Evolutionary conservation across 2,113 vertebrate genomes (phyloP).

Genomic region (Grus americana): DNA sequence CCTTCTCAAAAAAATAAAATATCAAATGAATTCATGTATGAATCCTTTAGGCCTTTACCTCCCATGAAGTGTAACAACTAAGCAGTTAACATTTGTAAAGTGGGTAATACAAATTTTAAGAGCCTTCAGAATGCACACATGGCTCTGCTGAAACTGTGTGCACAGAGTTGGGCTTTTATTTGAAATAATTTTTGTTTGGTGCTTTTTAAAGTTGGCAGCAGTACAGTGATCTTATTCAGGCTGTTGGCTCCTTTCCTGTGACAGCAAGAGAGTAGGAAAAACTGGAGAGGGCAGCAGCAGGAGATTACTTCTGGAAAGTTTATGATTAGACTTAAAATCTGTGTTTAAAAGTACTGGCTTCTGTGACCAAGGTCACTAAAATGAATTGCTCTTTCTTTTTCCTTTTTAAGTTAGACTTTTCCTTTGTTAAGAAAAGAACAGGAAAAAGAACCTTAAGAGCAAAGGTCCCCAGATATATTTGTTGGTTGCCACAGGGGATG

Average conservation of each 20-base stretch:
- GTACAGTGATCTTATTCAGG: background rate
- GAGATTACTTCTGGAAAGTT: background rate
- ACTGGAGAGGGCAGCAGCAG: background rate
- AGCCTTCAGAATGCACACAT: background rate
- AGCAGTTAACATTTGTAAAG: background rate
- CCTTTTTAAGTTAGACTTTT: background rate
- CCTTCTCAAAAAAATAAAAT: background rate
- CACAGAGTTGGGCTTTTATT: background rate
- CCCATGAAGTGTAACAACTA: background rate
- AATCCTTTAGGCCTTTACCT: background rate
- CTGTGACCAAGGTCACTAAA: background rate
- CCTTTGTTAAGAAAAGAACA: background rate
- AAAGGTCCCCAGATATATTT: background rate
- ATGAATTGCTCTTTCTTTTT: background rate
- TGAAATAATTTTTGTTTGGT: background rate
- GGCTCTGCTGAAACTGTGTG: background rate
- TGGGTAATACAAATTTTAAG: background rate
- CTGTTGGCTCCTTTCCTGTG: background rate
- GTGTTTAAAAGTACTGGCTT: background rate
- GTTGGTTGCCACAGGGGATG: background rate
- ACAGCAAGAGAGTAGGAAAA: background rate
- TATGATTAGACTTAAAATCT: background rate
- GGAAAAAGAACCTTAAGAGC: background rate
- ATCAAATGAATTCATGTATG: background rate
- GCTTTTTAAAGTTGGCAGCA: background rate